These are phyloP conservation scores for Tretioscincus oriximinensis DNA, from an alignment of 2,113 vertebrate species.

Conservation along the genomic window DNA sequence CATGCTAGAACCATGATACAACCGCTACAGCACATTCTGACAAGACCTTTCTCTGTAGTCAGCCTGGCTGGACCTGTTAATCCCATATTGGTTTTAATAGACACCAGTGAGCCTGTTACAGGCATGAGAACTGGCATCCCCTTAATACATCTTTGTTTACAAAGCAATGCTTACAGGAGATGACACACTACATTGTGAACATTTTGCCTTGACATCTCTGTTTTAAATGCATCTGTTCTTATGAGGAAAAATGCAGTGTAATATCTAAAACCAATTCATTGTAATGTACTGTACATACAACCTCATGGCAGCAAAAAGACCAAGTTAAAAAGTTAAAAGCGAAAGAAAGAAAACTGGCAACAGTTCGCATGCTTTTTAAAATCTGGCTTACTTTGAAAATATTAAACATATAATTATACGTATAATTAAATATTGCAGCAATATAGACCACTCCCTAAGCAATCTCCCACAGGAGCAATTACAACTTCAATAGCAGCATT, in stretches of 20 bases:
- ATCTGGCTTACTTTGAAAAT: not conserved
- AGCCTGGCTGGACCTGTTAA: too few relatives aligned
- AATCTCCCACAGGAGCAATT: slow-evolving; percentile 5
- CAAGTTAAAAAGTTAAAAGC: slow-evolving; percentile 13
- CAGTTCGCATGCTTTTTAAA: not conserved
- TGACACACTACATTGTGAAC: slow-evolving; percentile 49
- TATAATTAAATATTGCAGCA: slow-evolving; percentile 23
- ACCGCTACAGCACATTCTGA: too few relatives aligned
- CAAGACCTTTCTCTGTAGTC: too few relatives aligned
- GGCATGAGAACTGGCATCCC: too few relatives aligned
- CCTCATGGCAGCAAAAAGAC: slow-evolving; percentile 41
- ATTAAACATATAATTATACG: slow-evolving; percentile 4
- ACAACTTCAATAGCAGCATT: not conserved
- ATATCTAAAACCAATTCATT: slow-evolving; percentile 45
- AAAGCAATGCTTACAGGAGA: not conserved
- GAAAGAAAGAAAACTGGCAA: slow-evolving; percentile 6
- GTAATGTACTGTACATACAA: slow-evolving; percentile 42
- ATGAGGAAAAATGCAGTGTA: slow-evolving; percentile 25
- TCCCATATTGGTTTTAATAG: too few relatives aligned
- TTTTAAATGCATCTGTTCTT: slow-evolving; percentile 23
- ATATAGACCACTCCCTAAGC: slow-evolving; percentile 6
- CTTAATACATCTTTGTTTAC: too few relatives aligned
- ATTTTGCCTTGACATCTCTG: slow-evolving; percentile 32
- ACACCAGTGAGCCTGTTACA: too few relatives aligned
- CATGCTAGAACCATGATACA: too few relatives aligned